These are phyloP conservation scores for Strix aluco DNA, from an alignment of 2,113 vertebrate species.

Conservation along the genomic window DNA sequence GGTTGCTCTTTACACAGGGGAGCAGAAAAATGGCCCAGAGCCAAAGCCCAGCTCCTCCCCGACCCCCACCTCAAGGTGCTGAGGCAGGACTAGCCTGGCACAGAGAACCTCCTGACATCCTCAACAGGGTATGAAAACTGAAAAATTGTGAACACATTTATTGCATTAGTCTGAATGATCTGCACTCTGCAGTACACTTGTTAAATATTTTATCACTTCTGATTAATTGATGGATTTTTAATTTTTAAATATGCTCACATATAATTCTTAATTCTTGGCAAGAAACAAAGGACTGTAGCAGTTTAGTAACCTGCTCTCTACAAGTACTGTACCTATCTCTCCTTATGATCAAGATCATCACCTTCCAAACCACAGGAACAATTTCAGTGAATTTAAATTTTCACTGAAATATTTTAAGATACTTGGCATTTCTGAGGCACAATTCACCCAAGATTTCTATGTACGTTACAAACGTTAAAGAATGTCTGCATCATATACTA, in stretches of 20 bases:
- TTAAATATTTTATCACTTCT: slow-evolving; percentile 29
- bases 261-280: neutral
- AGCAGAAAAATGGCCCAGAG: neutral
- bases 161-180: neutral
- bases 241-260: neutral
- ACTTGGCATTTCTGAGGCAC: neutral
- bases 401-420: neutral
- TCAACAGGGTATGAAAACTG: neutral
- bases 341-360: neutral
- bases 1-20: neutral
- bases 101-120: accelerated
- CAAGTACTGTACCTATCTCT: neutral
- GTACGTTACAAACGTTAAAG: neutral
- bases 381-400: neutral
- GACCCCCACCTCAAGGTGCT: neutral
- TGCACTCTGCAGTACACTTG: neutral
- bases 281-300: neutral
- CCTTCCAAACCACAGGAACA: neutral
- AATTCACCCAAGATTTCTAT: neutral
- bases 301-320: neutral
- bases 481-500: neutral
- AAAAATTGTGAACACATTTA: neutral
- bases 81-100: neutral
- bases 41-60: neutral
- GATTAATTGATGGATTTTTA: slow-evolving; percentile 31